Percentiles rank a stretch among this genome's conserved stretches.
These are phyloP conservation scores for Beris morrisii DNA, from an alignment of 2,888 invertebrate species.

Conservation along the genomic window DNA sequence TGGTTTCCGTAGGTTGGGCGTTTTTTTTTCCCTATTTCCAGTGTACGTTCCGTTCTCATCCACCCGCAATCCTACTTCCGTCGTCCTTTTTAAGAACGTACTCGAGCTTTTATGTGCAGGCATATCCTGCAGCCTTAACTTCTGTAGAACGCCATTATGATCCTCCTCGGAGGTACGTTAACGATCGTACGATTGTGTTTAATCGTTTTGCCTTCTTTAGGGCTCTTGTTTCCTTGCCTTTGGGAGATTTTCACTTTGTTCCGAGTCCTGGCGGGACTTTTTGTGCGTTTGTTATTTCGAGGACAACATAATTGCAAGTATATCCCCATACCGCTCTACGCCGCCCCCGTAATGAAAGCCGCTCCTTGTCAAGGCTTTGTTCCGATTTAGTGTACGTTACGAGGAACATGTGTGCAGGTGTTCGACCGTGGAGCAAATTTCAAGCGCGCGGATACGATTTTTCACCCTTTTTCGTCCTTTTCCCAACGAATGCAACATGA, in stretches of 20 bases:
- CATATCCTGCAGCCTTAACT: constrained; percentile 34
- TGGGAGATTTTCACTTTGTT: constrained; percentile 30
- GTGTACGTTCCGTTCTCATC: constrained; percentile 7
- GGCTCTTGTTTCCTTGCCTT: constrained; percentile 22
- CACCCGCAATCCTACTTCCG: constrained; percentile 22
- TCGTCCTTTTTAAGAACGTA: constrained; percentile 28
- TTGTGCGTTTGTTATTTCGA: constrained; percentile 23
- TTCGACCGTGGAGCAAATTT: constrained; percentile 29
- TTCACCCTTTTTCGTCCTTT: too few species aligned
- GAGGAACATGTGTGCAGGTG: constrained; percentile 22
- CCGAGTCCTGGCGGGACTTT: constrained; percentile 13
- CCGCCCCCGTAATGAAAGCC: constrained; percentile 14
- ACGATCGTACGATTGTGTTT: constrained; percentile 37
- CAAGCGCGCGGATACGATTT: too few species aligned
- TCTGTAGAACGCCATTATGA: constrained; percentile 35
- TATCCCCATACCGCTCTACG: not conserved
- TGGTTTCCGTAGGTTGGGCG: not conserved
- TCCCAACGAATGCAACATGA: too few species aligned
- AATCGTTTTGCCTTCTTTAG: constrained; percentile 35
- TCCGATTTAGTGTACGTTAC: not conserved
- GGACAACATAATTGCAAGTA: constrained; percentile 35
- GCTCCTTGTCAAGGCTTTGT: constrained; percentile 19
- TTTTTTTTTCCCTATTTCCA: constrained; percentile 18
- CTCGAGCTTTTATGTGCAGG: constrained; percentile 33
- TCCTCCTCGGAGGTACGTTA: constrained; percentile 29